phyloP scores from a whole-genome alignment of 2,888 invertebrate species.

The Eristalis tenax region DNA sequence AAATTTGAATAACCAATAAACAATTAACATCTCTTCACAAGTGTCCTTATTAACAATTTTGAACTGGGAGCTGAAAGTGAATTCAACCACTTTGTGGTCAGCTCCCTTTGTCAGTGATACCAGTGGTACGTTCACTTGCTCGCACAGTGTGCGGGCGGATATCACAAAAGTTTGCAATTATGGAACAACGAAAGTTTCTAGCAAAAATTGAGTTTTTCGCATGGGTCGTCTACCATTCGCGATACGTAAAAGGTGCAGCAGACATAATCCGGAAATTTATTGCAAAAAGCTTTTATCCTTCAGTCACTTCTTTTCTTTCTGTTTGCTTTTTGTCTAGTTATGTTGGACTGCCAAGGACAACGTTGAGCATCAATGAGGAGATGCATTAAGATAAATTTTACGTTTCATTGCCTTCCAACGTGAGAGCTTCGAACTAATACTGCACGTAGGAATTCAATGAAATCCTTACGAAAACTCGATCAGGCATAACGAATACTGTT shows the following conservation, averaged over 20 bases:
- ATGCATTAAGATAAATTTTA: not conserved
- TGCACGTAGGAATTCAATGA: not conserved
- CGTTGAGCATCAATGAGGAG: not conserved
- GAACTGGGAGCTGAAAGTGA: not conserved
- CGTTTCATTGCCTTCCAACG: not conserved
- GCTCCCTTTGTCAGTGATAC: not conserved
- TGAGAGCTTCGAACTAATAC: not conserved
- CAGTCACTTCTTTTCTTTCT: not conserved
- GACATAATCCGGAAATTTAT: not conserved
- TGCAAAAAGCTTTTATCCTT: not conserved
- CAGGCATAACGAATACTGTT: not conserved
- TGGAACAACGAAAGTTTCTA: not conserved
- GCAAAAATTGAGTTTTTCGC: not conserved
- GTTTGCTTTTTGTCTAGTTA: not conserved
- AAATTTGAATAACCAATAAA: not conserved
- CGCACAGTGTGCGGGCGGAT: not conserved
- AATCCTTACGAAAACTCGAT: not conserved
- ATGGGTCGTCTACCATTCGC: not conserved
- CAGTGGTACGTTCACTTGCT: not conserved
- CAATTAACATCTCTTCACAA: not conserved
- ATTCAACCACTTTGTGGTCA: not conserved
- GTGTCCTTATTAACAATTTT: not conserved
- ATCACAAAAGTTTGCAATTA: not conserved
- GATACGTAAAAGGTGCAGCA: not conserved
- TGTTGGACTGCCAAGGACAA: not conserved